Evolutionary conservation across 1,140 invertebrate genomes (phyloP).

Genomic region (Notospermus geniculatus): DNA sequence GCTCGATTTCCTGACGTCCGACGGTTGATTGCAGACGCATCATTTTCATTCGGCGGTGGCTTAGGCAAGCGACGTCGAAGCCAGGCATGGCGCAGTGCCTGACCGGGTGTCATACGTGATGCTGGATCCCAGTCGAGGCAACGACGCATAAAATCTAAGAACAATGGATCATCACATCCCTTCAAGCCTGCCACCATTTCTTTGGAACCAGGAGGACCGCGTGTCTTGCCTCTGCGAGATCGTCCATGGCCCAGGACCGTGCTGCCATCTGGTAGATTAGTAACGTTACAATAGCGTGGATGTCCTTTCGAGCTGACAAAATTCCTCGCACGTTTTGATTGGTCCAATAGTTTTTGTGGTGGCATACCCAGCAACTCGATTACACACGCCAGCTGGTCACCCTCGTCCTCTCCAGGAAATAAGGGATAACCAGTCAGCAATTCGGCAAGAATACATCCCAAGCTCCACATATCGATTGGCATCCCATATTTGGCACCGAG

Average conservation of each 20-base stretch:
- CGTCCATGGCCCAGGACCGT: conserved; percentile 81
- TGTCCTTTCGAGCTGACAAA: conserved; percentile 85
- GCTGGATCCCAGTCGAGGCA: conserved; percentile 97
- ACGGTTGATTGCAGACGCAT: conserved; percentile 1
- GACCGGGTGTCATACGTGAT: conserved; percentile 83
- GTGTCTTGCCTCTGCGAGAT: conserved; percentile 87
- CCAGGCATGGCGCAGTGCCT: conserved; percentile 92
- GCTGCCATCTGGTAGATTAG: conserved; percentile 83
- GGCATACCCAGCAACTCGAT: conserved; percentile 99
- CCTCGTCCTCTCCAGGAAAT: conserved; percentile 97
- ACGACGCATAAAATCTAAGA: conserved; percentile 93
- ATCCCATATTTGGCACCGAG: conserved; percentile 94
- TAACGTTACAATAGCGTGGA: conserved; percentile 91
- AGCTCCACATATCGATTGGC: conserved; percentile 99
- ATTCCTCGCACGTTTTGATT: conserved; percentile 91
- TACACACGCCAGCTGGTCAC: conserved; percentile 96
- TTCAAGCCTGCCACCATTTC: conserved; percentile 85
- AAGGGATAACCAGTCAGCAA: conserved; percentile 90
- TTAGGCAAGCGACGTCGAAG: conserved; percentile 84
- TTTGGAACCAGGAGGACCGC: conserved; percentile 91
- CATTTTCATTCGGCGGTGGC: conserved; percentile 63
- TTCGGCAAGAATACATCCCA: conserved; percentile 97
- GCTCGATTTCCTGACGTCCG: neutral
- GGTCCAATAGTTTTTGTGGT: conserved; percentile 81
- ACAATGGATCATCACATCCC: conserved; percentile 91